Evolutionary conservation across 2,797 vertebrate genomes (phyloP).

Genomic region (Brachyrhaphis roseni): DNA sequence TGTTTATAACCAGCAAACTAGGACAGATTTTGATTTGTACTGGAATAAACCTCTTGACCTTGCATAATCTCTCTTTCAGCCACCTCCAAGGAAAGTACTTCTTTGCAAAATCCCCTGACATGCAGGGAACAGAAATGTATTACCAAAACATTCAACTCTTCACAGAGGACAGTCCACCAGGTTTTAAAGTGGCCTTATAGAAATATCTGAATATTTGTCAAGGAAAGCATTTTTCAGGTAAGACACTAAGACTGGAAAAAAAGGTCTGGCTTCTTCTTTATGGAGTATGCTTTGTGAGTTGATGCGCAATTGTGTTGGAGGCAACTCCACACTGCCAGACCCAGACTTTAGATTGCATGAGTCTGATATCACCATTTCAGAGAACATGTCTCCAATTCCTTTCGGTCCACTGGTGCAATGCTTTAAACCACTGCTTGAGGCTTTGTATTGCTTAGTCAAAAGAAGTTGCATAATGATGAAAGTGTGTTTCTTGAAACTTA

Average conservation of each 20-base stretch:
- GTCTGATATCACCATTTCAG: background rate
- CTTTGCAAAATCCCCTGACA: constrained; percentile 18
- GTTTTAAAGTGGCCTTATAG: background rate
- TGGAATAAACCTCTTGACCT: constrained; percentile 16
- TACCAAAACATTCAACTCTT: background rate
- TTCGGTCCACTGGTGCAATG: background rate
- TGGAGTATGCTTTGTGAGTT: background rate
- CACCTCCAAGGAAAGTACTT: constrained; percentile 13
- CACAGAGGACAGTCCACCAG: background rate
- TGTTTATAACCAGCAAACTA: constrained; percentile 28
- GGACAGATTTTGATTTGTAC: constrained; percentile 11
- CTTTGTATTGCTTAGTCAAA: background rate
- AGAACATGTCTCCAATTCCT: background rate
- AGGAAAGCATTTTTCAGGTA: background rate
- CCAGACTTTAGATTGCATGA: background rate
- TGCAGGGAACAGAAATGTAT: background rate
- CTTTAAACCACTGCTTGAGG: background rate
- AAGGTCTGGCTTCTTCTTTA: background rate
- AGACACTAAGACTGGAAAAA: background rate
- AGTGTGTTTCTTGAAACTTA: background rate
- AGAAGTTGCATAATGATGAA: background rate
- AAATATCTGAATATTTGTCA: background rate
- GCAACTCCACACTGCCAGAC: background rate
- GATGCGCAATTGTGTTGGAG: background rate
- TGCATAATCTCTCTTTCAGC: constrained; percentile 24